These are phyloP conservation scores for Misgurnus mizolepis DNA, from an alignment of 2,113 vertebrate species.

Conservation along the genomic window DNA sequence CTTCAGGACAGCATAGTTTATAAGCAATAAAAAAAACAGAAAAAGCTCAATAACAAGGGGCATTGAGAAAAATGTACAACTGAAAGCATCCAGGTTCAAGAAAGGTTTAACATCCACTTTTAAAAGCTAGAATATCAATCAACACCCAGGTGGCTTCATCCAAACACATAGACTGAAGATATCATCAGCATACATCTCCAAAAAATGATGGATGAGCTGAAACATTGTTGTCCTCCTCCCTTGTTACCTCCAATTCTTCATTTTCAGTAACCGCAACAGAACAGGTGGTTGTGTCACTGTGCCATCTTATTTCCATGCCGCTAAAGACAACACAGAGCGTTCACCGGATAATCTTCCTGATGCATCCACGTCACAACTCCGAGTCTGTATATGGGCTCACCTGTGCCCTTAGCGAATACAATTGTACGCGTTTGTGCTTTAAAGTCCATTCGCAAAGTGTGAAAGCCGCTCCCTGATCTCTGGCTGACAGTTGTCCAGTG, in stretches of 20 bases:
- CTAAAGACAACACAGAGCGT: neutral
- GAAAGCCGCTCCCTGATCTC: neutral
- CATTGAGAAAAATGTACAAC: neutral
- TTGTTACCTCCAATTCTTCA: neutral
- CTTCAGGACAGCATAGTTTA: neutral
- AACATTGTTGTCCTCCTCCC: slow-evolving; percentile 2
- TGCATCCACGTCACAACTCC: neutral
- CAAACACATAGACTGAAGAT: slow-evolving; percentile 5
- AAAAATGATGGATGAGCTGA: neutral
- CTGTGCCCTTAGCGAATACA: slow-evolving; percentile 46
- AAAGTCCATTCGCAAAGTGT: neutral
- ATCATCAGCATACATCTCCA: neutral
- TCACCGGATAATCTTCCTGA: slow-evolving; percentile 3
- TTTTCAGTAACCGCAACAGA: neutral
- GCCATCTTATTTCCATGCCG: too few relatives aligned
- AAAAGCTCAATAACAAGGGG: too few relatives aligned
- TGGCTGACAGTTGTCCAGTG: neutral
- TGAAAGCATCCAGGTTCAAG: neutral
- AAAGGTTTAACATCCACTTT: neutral
- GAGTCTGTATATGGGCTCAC: slow-evolving; percentile 26
- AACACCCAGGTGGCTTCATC: neutral
- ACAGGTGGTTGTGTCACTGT: neutral
- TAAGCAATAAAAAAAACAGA: neutral
- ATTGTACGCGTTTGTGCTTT: slow-evolving; percentile 38
- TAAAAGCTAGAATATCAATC: too few relatives aligned